Evolutionary conservation across 2,888 invertebrate species (phyloP).

Genomic region (Chorisops tibialis): DNA sequence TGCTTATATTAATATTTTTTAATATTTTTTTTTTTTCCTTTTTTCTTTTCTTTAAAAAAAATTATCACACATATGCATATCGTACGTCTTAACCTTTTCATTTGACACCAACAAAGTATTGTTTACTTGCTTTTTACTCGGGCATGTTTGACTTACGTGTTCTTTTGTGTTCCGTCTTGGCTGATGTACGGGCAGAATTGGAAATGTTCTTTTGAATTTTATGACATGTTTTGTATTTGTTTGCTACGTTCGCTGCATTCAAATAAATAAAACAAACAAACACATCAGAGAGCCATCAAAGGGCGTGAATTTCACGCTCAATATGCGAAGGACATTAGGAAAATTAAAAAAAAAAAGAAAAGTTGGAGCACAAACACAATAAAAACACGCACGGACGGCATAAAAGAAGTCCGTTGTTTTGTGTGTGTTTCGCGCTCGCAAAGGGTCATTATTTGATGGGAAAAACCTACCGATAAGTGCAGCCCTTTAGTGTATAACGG

Average conservation of each 20-base stretch:
- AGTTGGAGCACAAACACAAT: not conserved
- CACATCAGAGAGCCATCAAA: not conserved
- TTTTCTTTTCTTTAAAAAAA: too few species aligned
- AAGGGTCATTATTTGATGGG: constrained; percentile 10
- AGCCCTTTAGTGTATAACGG: too few species aligned
- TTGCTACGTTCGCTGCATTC: constrained; percentile 2
- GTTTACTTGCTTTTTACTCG: too few species aligned
- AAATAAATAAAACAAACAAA: constrained; percentile 7
- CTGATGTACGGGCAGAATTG: too few species aligned
- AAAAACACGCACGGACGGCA: constrained; percentile 5
- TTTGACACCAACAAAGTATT: too few species aligned
- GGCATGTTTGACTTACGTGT: too few species aligned
- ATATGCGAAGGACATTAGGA: constrained; percentile 30
- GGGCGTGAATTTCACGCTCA: constrained; percentile 28
- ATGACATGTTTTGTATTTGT: constrained; percentile 10
- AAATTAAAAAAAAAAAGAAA: constrained; percentile 28
- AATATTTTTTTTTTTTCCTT: too few species aligned
- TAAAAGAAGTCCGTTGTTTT: not conserved
- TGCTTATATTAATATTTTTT: too few species aligned
- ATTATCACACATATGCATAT: too few species aligned
- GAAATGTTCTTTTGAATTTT: not conserved
- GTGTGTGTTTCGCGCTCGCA: too few species aligned
- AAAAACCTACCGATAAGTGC: constrained; percentile 16
- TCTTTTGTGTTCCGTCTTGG: too few species aligned
- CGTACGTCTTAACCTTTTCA: too few species aligned